Base-by-base conservation (phyloP, 2,113 vertebrate genomes). In the Pipa parva region DNA sequence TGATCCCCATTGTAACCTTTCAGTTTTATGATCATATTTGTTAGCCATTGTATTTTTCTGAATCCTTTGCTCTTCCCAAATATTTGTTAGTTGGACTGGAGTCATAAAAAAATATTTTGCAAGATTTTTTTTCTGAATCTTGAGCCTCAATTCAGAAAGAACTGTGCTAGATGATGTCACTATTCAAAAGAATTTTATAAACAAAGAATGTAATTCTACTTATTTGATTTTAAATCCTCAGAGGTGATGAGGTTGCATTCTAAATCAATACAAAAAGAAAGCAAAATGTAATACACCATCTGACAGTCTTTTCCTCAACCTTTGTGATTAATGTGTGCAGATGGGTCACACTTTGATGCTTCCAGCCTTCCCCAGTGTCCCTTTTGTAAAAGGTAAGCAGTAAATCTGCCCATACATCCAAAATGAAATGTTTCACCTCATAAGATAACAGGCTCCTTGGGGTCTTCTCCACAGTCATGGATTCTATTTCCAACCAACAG, bases 391-490 rank as follows among this genome's bases (percentile, higher is more conserved):
- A 39, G 39, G 48, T 52, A 42, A 50, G 48, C 58, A 60, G 48
- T 70, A 61, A 70, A 70, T 70, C 66, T 61, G 33, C 33, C 46
- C 17, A 22, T 33, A 18, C 48, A 61, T 54, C 58, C 45, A 31
- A n/a, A 31, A 54, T 45, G 24, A 61, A 70, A 61, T 29, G 29
- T 70, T 54, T 70, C 58, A 45, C 58, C 48, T 70, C 49, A 39
- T 54, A 70, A 45, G 66, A 70, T 61, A 61, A 61, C 57, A 28
- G 46, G 61, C 13, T 51, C 57, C 66, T 61, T 54, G 29, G 65
- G 56, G 65, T 37, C 56, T 26, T 52, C 59, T 68, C 51, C 56
- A 29, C 45, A 21, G 57, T n/a, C 17, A 10, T 20, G 45, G 17
- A 25, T 37, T 15, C 45, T 49, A 12, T 8, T 62, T 22, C 11